Evolutionary conservation across 2,797 vertebrate species (phyloP).

Genomic region (Syndactyla subalaris): DNA sequence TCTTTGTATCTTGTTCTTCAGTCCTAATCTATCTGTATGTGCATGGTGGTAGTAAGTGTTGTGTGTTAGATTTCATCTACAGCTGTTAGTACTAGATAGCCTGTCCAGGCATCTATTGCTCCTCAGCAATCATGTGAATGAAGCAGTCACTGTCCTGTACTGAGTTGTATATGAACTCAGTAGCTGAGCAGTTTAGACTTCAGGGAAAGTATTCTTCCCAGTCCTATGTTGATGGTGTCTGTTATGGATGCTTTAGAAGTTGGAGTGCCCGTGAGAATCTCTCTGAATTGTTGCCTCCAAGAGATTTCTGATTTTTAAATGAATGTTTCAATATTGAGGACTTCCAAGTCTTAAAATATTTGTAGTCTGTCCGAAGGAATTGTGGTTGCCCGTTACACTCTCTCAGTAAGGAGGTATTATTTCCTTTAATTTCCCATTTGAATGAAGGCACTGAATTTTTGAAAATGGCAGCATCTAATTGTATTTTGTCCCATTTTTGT

Average conservation of each 20-base stretch:
- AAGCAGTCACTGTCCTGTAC: not conserved
- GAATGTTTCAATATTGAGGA: not conserved
- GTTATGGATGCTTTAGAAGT: not conserved
- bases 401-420: not conserved
- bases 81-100: not conserved
- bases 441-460: not conserved
- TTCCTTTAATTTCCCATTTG: not conserved
- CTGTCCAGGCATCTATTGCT: not conserved
- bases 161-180: not conserved
- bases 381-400: not conserved
- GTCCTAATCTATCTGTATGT: not conserved
- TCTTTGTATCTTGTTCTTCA: not conserved
- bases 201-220: not conserved
- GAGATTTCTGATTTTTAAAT: not conserved
- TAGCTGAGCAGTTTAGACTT: not conserved
- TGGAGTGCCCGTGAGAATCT: not conserved
- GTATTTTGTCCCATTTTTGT: not conserved
- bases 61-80: not conserved
- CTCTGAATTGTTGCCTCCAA: not conserved
- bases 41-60: not conserved
- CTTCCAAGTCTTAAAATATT: not conserved
- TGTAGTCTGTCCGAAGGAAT: not conserved
- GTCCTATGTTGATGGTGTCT: not conserved
- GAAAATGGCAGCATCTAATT: not conserved
- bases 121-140: not conserved